Evolutionary conservation across 2,113 vertebrate species (phyloP), one percentile per base, ranked within the genome.

Genomic region (Eulemur macaco): DNA sequence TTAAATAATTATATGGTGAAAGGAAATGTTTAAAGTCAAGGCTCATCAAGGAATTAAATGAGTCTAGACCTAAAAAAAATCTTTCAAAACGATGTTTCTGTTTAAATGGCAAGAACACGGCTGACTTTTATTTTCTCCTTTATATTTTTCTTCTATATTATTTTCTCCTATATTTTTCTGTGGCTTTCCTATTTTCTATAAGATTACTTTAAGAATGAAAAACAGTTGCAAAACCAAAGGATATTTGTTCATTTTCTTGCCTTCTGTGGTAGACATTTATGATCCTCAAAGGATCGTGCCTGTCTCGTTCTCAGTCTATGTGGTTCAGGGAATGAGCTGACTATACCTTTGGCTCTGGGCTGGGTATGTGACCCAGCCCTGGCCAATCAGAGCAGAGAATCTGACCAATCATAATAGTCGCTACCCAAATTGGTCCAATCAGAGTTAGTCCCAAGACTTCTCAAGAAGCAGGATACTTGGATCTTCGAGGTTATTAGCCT

Each of bases 21-120:
- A 73, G 60, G 83, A 84, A 95, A 94, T 45, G 13, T 89, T 97
- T 39, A 39, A 93, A 76, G 31, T 73, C 64, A 68, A 91, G 81
- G 39, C 23, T 80, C 42, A 39, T 50, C 37, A n/a, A 4, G 80
- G 47, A 91, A 69, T 73, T 64, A 96, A 95, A 27, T 88, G 80
- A 86, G 60, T 89, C 54, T 23, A 83, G 42, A 34, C 14, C n/a
- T 54, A 74, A 73, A 54, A 56, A 77, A 37, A n/a, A 14, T 78
- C 74, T 78, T 89, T 86, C 17, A 80, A 58, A 91, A 78, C 13
- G 3, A 68, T 52, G 20, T 69, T 89, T 76, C 69, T 42, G 23
- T 78, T 63, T n/a, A 73, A n/a, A 68, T n/a, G 21, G 5, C 52
- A 92, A 39, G n/a, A 80, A 69, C 21, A 23, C 52, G 42, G 31